Percentiles rank a stretch among this genome's conserved stretches.
Evolutionary conservation across 2,888 invertebrate species (phyloP).

Genomic region (Callimorpha dominula): DNA sequence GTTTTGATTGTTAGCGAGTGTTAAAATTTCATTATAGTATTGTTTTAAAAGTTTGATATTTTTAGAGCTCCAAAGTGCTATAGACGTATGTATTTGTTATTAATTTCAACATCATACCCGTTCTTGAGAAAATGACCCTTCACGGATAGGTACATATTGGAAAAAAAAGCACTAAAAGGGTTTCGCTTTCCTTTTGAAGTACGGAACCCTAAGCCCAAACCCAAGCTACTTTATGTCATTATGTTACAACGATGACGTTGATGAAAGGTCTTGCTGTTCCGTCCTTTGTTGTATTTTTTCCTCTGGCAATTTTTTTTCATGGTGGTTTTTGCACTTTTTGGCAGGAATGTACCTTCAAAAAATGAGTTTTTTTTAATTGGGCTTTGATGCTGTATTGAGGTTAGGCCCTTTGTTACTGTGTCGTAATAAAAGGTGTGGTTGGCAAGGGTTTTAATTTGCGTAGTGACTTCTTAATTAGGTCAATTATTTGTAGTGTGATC

Average conservation of each 20-base stretch:
- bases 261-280: slow-evolving; percentile 6
- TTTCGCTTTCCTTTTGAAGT: neutral
- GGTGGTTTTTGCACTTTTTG: slow-evolving; percentile 35
- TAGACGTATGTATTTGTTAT: neutral
- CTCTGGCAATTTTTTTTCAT: slow-evolving; percentile 18
- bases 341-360: slow-evolving; percentile 21
- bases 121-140: neutral
- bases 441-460: neutral
- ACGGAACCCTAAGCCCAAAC: neutral
- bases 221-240: slow-evolving; percentile 11
- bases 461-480: neutral
- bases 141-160: neutral
- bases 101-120: no score
- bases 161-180: neutral
- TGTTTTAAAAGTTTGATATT: neutral
- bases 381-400: slow-evolving; percentile 22
- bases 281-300: slow-evolving; percentile 3
- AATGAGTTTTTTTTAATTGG: slow-evolving; percentile 18
- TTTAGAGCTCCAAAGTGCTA: neutral
- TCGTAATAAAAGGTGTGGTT: neutral
- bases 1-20: no score
- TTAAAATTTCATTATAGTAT: no score
- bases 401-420: neutral
- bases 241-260: slow-evolving; percentile 35
- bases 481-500: no score